These are phyloP conservation scores for Syngnathus scovelli DNA, from an alignment of 2,113 vertebrate species.

Conservation along the genomic window DNA sequence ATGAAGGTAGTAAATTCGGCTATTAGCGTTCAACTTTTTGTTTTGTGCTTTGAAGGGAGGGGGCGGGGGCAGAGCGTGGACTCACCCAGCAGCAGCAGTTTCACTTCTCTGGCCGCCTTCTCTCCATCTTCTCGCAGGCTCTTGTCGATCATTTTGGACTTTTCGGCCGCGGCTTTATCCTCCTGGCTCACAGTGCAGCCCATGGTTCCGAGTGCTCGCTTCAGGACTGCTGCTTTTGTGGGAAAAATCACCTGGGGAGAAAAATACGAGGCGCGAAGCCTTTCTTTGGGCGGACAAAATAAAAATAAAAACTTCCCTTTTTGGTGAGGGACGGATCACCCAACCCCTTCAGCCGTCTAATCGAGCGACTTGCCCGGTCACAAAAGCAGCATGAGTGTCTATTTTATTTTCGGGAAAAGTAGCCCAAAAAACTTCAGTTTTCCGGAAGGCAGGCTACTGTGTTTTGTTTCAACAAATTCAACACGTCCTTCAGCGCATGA, in stretches of 20 bases:
- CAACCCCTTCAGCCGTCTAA: conserved; percentile 6
- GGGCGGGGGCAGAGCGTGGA: conserved; percentile 12
- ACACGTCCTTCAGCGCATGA: conserved; percentile 18
- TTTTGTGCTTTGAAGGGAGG: not conserved
- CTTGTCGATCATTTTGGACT: conserved; percentile 91
- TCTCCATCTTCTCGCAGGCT: conserved; percentile 90
- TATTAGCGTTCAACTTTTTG: not conserved
- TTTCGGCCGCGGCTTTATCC: conserved; percentile 89
- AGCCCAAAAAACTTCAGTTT: not conserved
- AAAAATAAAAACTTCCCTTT: conserved; percentile 54
- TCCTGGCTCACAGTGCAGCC: conserved; percentile 92
- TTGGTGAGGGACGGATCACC: conserved; percentile 12
- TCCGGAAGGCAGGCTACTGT: not conserved
- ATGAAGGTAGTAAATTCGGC: not conserved
- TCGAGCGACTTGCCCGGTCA: conserved; percentile 14
- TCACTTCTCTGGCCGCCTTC: conserved; percentile 91
- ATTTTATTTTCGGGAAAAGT: not conserved
- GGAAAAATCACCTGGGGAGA: conserved; percentile 33
- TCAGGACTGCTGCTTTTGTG: conserved; percentile 68
- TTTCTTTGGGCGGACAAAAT: conserved; percentile 21
- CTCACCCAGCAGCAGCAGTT: conserved; percentile 89
- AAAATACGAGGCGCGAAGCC: conserved; percentile 11
- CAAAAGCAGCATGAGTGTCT: conserved; percentile 20
- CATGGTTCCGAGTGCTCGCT: conserved; percentile 82
- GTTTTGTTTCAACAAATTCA: conserved; percentile 2